phyloP scores from a whole-genome alignment of 2,888 invertebrate genomes.

The Notodonta ziczac region DNA sequence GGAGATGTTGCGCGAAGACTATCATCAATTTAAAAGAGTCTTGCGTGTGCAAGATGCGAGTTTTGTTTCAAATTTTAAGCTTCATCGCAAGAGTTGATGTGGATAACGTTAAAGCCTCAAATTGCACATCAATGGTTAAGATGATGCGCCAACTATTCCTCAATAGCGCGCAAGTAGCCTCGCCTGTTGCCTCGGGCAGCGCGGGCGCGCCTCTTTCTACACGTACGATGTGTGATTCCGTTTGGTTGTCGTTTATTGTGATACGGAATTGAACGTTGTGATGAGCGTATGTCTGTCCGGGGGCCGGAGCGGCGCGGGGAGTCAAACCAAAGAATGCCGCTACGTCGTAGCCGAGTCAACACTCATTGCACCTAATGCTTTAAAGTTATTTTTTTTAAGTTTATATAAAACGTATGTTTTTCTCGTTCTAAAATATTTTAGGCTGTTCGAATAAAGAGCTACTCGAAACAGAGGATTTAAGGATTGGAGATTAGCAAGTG shows the following conservation, averaged over 20 bases:
- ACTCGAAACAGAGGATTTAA: slow-evolving; percentile 1
- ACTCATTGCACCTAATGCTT: slow-evolving; percentile 78
- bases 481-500: too few relatives aligned
- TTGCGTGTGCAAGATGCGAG: too few relatives aligned
- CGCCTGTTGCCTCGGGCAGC: slow-evolving; percentile 9
- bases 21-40: too few relatives aligned
- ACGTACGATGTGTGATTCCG: slow-evolving; percentile 35
- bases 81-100: too few relatives aligned
- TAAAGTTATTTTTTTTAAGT: slow-evolving; percentile 69
- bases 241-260: slow-evolving; percentile 54
- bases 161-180: slow-evolving; percentile 13
- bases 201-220: slow-evolving; percentile 17
- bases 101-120: too few relatives aligned
- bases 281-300: slow-evolving; percentile 29
- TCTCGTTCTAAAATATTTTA: slow-evolving; percentile 7
- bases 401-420: slow-evolving; percentile 13
- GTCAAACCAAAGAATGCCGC: slow-evolving; percentile 76
- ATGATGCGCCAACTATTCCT: not conserved
- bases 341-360: slow-evolving; percentile 74
- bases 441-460: slow-evolving; percentile 6
- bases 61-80: too few relatives aligned
- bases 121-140: too few relatives aligned
- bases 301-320: slow-evolving; percentile 41
- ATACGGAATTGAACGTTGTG: slow-evolving; percentile 52
- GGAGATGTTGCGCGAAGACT: too few relatives aligned